Evolutionary conservation across 2,113 vertebrate species (phyloP), one percentile per base, ranked within the genome.

Genomic region (Halcyon senegalensis): DNA sequence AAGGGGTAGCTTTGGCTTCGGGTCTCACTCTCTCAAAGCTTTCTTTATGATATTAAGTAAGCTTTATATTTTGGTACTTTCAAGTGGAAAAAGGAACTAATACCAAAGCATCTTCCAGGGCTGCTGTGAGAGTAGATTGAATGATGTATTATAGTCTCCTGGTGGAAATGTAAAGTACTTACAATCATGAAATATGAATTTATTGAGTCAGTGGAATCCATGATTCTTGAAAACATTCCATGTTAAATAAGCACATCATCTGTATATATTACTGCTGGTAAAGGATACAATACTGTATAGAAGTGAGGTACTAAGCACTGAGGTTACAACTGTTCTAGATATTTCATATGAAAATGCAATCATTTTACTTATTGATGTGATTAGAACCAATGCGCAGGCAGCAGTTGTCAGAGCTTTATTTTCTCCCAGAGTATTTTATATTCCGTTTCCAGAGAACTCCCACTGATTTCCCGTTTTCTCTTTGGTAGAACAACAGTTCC

Each of bases 391-490:
- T 69, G 46, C 28, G 35, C 2, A 19, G n/a, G 74, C 55, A 80
- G 66, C 43, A 75, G 48, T 74, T 93, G 44, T 64, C 72, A 87
- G 50, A 73, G 48, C 41, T 94, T 75, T 84, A 58, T 24, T 53
- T 91, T 95, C 46, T 94, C 67, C 55, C 64, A 58, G 51, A 53
- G 51, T 4, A 7, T 79, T 87, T 95, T 44, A 7, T 35, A 67
- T 93, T 74, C 46, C 43, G 7, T 79, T 79, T 78, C 46, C 50
- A 83, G 83, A 86, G 73, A 87, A 56, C 82, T 90, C 78, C 66
- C 82, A 53, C 83, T 72, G 76, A 72, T 82, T 85, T 90, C 60
- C 68, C 55, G 28, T 92, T 89, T 96, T 89, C 60, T 89, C 76
- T 76, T 86, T 80, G 48, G 35, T 77, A 69, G 75, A 90, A 44